phyloP scores from a whole-genome alignment of 2,888 invertebrate species.

The Pyralis farinalis region DNA sequence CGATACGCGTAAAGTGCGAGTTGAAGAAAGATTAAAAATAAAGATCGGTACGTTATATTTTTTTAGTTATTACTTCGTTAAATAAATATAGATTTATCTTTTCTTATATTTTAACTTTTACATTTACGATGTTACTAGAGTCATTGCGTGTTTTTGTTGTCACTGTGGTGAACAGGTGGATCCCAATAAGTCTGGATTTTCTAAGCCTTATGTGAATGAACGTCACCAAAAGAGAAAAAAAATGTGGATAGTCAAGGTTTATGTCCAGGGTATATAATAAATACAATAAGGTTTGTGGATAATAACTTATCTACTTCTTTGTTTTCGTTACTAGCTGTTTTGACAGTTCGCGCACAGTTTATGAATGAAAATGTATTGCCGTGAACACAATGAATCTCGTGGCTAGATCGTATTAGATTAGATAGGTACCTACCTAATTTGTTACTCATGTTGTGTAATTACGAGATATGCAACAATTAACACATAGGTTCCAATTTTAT shows the following conservation, averaged over 20 bases:
- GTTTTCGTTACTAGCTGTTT: slow-evolving; percentile 61
- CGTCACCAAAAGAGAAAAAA: slow-evolving; percentile 23
- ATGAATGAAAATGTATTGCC: slow-evolving; percentile 74
- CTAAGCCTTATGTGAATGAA: slow-evolving; percentile 45
- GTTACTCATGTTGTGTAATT: slow-evolving; percentile 30
- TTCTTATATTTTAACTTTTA: neutral
- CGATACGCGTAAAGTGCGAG: slow-evolving; percentile 93
- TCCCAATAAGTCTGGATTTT: slow-evolving; percentile 41
- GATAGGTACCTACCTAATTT: slow-evolving; percentile 45
- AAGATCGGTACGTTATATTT: slow-evolving; percentile 91
- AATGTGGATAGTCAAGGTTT: slow-evolving; percentile 6
- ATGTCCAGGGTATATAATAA: slow-evolving; percentile 21
- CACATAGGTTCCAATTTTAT: neutral
- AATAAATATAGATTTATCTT: slow-evolving; percentile 1
- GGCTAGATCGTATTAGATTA: slow-evolving; percentile 59
- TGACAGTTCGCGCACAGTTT: slow-evolving; percentile 70
- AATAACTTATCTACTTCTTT: no score
- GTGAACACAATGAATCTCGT: slow-evolving; percentile 66
- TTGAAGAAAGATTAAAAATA: slow-evolving; percentile 95
- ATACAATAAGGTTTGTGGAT: slow-evolving; percentile 24
- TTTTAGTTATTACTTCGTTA: slow-evolving; percentile 9
- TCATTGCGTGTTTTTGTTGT: slow-evolving; percentile 49
- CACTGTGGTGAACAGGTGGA: slow-evolving; percentile 76
- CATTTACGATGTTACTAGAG: slow-evolving; percentile 3
- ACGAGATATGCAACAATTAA: neutral